These are phyloP conservation scores for Acyrthosiphon pisum DNA, from an alignment of 1,140 invertebrate genomes.

Conservation along the genomic window DNA sequence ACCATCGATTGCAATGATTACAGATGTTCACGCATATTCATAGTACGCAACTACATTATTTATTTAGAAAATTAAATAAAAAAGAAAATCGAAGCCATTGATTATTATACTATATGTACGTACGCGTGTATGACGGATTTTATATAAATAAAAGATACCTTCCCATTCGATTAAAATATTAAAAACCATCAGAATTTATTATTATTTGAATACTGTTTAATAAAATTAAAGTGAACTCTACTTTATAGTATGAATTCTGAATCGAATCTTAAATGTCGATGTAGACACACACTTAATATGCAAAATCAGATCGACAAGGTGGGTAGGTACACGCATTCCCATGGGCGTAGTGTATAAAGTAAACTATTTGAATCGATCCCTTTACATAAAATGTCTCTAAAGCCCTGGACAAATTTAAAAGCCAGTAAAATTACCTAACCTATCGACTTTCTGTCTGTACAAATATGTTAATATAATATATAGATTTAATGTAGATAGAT, in stretches of 20 bases:
- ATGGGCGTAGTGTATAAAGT: neutral
- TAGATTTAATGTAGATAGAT: neutral
- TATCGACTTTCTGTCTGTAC: neutral
- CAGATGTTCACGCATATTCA: neutral
- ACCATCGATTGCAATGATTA: neutral
- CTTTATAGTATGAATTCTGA: neutral
- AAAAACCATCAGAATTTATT: neutral
- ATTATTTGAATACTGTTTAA: neutral
- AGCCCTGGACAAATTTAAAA: conserved; percentile 30
- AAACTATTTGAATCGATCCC: conserved; percentile 1
- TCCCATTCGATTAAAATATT: neutral
- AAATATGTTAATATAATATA: neutral
- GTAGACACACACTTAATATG: neutral
- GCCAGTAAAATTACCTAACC: neutral
- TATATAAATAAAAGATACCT: neutral
- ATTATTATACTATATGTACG: neutral
- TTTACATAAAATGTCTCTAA: conserved; percentile 35
- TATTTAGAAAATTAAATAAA: too few relatives aligned
- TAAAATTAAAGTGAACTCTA: neutral
- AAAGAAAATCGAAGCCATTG: neutral
- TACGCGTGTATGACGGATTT: neutral
- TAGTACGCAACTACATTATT: neutral
- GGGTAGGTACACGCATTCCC: neutral
- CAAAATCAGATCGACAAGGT: conserved; percentile 16
- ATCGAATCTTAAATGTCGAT: neutral